Percentiles rank a stretch among this genome's conserved stretches.
Conservation (phyloP, 2,888 invertebrate species). For the Aleiodes alternator region DNA sequence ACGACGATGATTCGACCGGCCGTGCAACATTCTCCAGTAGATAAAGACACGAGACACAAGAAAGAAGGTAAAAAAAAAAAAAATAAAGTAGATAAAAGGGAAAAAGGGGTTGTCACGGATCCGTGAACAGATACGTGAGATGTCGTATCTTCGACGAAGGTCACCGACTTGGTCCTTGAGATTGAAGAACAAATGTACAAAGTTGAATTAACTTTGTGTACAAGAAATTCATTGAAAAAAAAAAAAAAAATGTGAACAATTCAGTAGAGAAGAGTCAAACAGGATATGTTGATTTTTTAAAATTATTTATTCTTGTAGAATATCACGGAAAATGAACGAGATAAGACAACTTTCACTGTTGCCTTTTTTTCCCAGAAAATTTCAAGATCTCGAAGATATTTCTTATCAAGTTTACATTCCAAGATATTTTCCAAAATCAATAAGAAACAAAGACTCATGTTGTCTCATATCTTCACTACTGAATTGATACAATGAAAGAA, state of each 20-base stretch:
- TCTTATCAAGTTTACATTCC: neutral
- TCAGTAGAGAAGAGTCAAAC: neutral
- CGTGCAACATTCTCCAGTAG: slow-evolving; percentile 41
- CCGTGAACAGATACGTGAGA: slow-evolving; percentile 16
- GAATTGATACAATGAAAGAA: neutral
- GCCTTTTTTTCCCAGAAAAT: too few relatives aligned
- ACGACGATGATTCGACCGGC: slow-evolving; percentile 46
- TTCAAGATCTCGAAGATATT: too few relatives aligned
- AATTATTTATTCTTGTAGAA: too few relatives aligned
- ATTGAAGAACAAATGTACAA: slow-evolving; percentile 26
- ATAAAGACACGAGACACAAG: slow-evolving; percentile 14
- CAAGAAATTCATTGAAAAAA: neutral
- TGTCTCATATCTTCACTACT: neutral
- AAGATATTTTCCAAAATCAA: neutral
- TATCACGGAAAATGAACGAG: too few relatives aligned
- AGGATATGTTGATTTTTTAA: too few relatives aligned
- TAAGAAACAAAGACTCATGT: neutral
- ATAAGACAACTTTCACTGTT: too few relatives aligned
- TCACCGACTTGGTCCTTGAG: slow-evolving; percentile 36
- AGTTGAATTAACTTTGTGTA: neutral
- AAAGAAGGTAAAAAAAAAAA: slow-evolving; percentile 24
- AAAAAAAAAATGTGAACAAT: neutral
- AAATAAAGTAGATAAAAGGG: slow-evolving; percentile 5
- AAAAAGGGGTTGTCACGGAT: slow-evolving; percentile 25
- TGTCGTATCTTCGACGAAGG: slow-evolving; percentile 22